Base-by-base conservation (phyloP, 2,888 invertebrate genomes). In the Tachystola acroxantha region DNA sequence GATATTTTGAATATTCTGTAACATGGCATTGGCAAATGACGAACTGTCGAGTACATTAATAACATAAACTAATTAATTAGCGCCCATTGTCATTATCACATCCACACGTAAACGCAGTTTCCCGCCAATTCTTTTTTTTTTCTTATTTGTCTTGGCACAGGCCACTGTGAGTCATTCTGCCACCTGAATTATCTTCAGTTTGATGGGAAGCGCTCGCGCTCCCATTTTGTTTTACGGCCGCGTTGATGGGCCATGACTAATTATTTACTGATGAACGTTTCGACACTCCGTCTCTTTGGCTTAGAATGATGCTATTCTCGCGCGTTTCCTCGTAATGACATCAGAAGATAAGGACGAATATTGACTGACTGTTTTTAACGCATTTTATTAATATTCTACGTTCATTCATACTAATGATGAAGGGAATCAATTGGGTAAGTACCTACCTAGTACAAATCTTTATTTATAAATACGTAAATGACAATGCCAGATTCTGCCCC, bases 151-250 rank as follows among this genome's bases (percentile, higher is more conserved):
- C 44, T 74, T 76, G 75, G 72, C 73, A 66, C 65, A 54, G 57
- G 48, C 42, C 43, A 36, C 30, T 13, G 33, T 72, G 72, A 75
- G 35, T 78, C 74, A 77, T 55, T 53, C 53, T 45, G 64, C 70
- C 72, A 77, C 69, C 73, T 76, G 71, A 74, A 69, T 69, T 68
- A 65, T 74, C 67, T 60, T 58, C 46, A 57, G 59, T 59, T 67
- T 61, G 56, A 61, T 60, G 64, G 60, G 57, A 58, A 60, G 50
- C 59, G n/a, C n/a, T n/a, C n/a, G 16, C 6, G 45, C 45, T 56
- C 42, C 59, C 64, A 24, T 24, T 24, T n/a, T 27, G 62, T 60
- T 74, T 70, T 69, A 74, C 66, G 68, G 64, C 61, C 56, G 42
- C 48, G 56, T 53, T 74, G 74, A 75, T 70, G 66, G 57, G 27